Percentiles rank a stretch among this genome's conserved stretches.
Conservation (phyloP, 64 coral and sea anemone species). For the Pocillopora verrucosa region DNA sequence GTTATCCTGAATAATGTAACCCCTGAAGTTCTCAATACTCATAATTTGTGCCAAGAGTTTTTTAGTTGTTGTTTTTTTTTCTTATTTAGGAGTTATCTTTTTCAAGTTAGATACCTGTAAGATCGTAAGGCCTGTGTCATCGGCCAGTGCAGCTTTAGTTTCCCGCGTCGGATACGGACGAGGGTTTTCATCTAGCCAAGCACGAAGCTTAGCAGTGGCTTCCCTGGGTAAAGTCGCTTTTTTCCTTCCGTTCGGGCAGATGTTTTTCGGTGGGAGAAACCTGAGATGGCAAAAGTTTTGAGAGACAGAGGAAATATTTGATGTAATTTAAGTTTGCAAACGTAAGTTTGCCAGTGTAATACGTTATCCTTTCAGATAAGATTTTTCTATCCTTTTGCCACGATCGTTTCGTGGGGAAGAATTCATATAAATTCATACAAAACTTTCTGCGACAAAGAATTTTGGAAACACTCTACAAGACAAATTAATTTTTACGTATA, state of each 20-base stretch:
- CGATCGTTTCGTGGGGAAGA: too few species aligned
- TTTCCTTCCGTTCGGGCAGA: slow-evolving; percentile 1
- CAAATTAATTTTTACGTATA: too few species aligned
- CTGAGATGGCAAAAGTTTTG: not conserved
- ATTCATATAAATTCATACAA: too few species aligned
- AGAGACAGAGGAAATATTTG: not conserved
- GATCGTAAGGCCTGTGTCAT: not conserved
- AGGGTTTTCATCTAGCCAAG: not conserved
- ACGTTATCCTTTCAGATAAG: too few species aligned
- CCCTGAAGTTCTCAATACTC: too few species aligned
- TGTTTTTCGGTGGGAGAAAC: slow-evolving; percentile 2
- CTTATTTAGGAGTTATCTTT: not conserved
- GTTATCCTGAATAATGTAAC: too few species aligned
- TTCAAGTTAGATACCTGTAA: not conserved
- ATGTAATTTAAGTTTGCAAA: not conserved
- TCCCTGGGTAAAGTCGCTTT: slow-evolving; percentile 21
- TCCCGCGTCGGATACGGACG: slow-evolving; percentile 14
- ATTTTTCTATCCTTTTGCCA: too few species aligned
- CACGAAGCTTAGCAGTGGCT: not conserved
- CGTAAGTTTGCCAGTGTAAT: too few species aligned
- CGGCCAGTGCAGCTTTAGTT: not conserved
- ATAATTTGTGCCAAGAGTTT: too few species aligned
- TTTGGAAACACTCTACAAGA: too few species aligned
- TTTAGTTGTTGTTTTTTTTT: too few species aligned
- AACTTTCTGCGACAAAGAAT: too few species aligned